Percentiles rank a stretch among this genome's conserved stretches.
phyloP scores from a whole-genome alignment of 2,797 vertebrate species.

The Liasis olivaceus region DNA sequence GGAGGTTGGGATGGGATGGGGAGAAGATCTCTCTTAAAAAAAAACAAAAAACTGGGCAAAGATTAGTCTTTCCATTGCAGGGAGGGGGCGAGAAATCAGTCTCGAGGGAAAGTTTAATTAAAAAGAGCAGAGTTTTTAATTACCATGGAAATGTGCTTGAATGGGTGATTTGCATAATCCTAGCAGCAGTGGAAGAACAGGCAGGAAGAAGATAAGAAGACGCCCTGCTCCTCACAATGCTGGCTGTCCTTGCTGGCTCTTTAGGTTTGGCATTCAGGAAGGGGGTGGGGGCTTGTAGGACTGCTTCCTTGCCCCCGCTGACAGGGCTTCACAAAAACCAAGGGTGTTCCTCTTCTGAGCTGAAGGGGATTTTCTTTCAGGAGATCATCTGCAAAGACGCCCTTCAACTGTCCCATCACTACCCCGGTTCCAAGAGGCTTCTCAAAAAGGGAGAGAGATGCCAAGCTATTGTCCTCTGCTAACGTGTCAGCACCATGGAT shows the following conservation, averaged over 20 bases:
- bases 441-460: not conserved
- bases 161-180: slow-evolving; percentile 74
- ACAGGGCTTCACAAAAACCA: not conserved
- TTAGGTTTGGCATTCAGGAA: slow-evolving; percentile 50
- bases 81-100: not conserved
- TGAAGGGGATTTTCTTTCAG: not conserved
- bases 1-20: accelerated
- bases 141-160: slow-evolving; percentile 69
- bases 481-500: not conserved
- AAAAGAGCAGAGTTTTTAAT: slow-evolving; percentile 72
- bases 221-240: not conserved
- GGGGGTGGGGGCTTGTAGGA: not conserved
- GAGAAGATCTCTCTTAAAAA: not conserved
- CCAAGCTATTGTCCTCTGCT: not conserved
- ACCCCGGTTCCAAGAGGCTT: not conserved
- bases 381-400: not conserved
- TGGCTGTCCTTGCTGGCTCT: slow-evolving; percentile 42
- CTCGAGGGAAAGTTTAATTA: slow-evolving; percentile 73
- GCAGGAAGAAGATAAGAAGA: slow-evolving; percentile 62
- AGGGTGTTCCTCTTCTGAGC: not conserved
- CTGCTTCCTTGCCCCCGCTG: not conserved
- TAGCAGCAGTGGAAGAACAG: slow-evolving; percentile 45
- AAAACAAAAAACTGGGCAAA: slow-evolving; percentile 11
- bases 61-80: slow-evolving; percentile 43
- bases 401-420: not conserved